Base-by-base conservation (phyloP, 53 echinoderm and acorn worm genomes). In the Astropecten irregularis region DNA sequence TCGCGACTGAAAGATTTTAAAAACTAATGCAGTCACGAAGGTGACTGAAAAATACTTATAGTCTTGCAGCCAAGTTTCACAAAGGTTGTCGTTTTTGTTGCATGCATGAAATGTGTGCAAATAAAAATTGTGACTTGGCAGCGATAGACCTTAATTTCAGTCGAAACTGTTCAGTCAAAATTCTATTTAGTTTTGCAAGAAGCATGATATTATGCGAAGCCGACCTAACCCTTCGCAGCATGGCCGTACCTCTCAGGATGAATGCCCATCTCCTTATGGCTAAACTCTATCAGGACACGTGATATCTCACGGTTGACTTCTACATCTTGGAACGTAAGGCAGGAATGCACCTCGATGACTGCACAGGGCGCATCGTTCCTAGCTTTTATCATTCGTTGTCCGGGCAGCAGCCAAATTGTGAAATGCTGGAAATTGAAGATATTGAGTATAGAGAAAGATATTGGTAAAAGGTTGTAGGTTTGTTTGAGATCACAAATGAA, bases 311-410 rank as follows among this genome's bases (percentile, higher is more conserved):
- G 69, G 30, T 69, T 69, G 2, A 15, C 29, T 27, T 69, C 69
- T 9, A 27, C 3, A 30, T 69, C 69, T 13, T 69, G 23, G 46
- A 69, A 69, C 28, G 27, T 38, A 13, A 38, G n/a, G 37, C 65
- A 64, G 36, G n/a, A 36, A n/a, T 64, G 37, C 15, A 64, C 3
- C 21, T 64, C 65, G 18, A 64, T 64, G 65, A 64, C 37, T 16
- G 65, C 65, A 64, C 37, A 36, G 21, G 65, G 65, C 38, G 65
- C 23, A 20, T 64, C 30, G 38, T 64, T 38, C 36, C 65, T 64
- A 0, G 36, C 35, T 64, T 38, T 64, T 14, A 64, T 64, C 26
- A 64, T 38, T n/a, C 38, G 35, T 64, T 64, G 65, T 34, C 65
- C 65, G n/a, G 65, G 35, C 38, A 64, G 37, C 35, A 64, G 36